Evolutionary conservation across 1,140 invertebrate species (phyloP).

Genomic region (Artemia franciscana): DNA sequence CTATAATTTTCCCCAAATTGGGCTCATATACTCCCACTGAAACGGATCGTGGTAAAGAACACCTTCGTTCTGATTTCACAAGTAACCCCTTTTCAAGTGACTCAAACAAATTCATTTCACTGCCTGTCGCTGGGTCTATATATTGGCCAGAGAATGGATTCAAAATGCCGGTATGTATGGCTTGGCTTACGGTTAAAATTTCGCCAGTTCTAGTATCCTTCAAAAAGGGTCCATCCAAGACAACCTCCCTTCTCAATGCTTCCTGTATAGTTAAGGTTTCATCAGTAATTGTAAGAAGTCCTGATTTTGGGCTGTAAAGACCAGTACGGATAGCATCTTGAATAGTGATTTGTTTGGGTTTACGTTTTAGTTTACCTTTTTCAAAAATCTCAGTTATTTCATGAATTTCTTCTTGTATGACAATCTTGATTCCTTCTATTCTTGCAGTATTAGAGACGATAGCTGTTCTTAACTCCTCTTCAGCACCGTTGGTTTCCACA

Average conservation of each 20-base stretch:
- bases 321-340: slow-evolving; percentile 63
- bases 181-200: slow-evolving; percentile 51
- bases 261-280: slow-evolving; percentile 47
- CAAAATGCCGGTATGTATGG: slow-evolving; percentile 52
- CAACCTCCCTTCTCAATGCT: slow-evolving; percentile 44
- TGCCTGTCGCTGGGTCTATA: slow-evolving; percentile 44
- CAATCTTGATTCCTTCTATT: slow-evolving; percentile 33
- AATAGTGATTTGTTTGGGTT: slow-evolving; percentile 48
- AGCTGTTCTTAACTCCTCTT: slow-evolving; percentile 40
- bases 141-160: slow-evolving; percentile 52
- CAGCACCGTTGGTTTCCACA: slow-evolving; percentile 39
- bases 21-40: slow-evolving; percentile 56
- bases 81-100: slow-evolving; percentile 56
- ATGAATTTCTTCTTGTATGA: neutral
- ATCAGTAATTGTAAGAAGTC: slow-evolving; percentile 36
- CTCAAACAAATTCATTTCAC: slow-evolving; percentile 46
- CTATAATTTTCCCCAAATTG: slow-evolving; percentile 41
- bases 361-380: slow-evolving; percentile 48
- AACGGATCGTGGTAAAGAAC: slow-evolving; percentile 59
- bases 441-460: slow-evolving; percentile 26
- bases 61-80: slow-evolving; percentile 48
- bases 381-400: slow-evolving; percentile 29
- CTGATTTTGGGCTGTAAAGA: slow-evolving; percentile 48
- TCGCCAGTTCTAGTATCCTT: slow-evolving; percentile 50
- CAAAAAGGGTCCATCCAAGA: slow-evolving; percentile 53